phyloP scores from a whole-genome alignment of 2,888 invertebrate species.

The Spodoptera littoralis region DNA sequence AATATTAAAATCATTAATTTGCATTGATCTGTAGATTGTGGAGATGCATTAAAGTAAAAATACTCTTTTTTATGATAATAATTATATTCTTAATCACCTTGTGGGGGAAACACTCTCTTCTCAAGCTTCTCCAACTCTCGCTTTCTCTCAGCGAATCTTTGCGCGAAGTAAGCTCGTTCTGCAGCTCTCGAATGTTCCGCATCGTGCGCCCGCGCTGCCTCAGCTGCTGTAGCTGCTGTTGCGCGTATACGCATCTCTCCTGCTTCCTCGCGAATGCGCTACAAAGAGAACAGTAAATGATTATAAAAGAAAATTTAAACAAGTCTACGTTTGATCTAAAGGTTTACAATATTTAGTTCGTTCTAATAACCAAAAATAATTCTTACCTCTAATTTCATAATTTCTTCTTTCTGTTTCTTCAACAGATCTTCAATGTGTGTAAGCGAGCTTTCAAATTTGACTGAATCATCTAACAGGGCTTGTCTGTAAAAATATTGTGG shows the following conservation, averaged over 20 bases:
- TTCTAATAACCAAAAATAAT: too few relatives aligned
- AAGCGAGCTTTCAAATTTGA: slow-evolving; percentile 92
- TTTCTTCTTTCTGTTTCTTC: slow-evolving; percentile 91
- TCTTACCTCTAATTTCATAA: slow-evolving; percentile 92
- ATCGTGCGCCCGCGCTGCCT: slow-evolving; percentile 91
- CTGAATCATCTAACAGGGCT: slow-evolving; percentile 91
- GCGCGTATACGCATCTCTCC: slow-evolving; percentile 92
- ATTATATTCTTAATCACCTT: slow-evolving; percentile 57
- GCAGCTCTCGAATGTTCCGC: slow-evolving; percentile 91
- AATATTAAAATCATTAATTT: too few relatives aligned
- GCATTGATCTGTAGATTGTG: too few relatives aligned
- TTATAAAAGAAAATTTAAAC: too few relatives aligned
- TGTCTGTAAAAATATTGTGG: slow-evolving; percentile 72
- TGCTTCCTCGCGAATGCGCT: slow-evolving; percentile 93
- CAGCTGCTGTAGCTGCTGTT: slow-evolving; percentile 90
- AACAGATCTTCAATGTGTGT: slow-evolving; percentile 91
- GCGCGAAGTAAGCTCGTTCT: slow-evolving; percentile 90
- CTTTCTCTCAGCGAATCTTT: slow-evolving; percentile 92
- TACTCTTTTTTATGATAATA: too few relatives aligned
- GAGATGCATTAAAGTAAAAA: too few relatives aligned
- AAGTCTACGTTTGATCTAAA: too few relatives aligned
- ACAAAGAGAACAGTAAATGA: background rate
- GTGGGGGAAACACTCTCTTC: slow-evolving; percentile 92
- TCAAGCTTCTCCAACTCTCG: slow-evolving; percentile 93
- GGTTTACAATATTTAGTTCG: too few relatives aligned